Evolutionary conservation across 2,888 invertebrate genomes (phyloP), one percentile per base, ranked within the genome.

Genomic region (Drosophila flavopinicola): DNA sequence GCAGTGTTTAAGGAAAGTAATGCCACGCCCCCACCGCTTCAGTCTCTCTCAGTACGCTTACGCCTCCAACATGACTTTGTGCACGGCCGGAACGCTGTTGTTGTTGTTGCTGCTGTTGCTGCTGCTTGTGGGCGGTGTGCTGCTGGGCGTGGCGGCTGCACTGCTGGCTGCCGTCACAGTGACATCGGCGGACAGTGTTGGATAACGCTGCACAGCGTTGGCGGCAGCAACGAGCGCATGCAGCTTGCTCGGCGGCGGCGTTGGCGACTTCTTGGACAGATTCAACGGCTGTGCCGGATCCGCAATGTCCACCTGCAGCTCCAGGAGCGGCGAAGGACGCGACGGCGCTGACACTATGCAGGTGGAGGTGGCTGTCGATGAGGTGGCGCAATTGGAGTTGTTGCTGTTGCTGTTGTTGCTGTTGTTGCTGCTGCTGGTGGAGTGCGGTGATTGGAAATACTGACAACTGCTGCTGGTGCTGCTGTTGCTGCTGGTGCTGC

Each of bases 231-330:
- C 89, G 38, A 90, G 66, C 20, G 90, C 85, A 54, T 90, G 90
- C 73, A 90, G 52, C 52, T 90, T 90, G 53, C 85, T 89, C 88
- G 96, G 95, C 91, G 96, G 95, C 73, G 95, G 94, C 77, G 94
- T 94, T 80, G 95, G 95, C 72, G 95, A 94, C 90, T 95, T 95
- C 91, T 97, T 97, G 91, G 97, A 97, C 87, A 97, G 93, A 93
- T 97, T 97, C 77, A 97, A 92, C 53, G 97, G 97, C 90, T 96
- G 95, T 79, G 94, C 94, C 48, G 95, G 94, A 88, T 95, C 95
- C 17, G 95, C 95, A 78, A 96, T 95, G 88, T 96, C 95, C 82
- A 96, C 96, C 91, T 96, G 96, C 79, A 96, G 93, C 90, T 96
- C 95, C 87, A 94, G 92, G 89, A 94, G 92, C 30, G 89, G 85